Base-by-base conservation (phyloP, 2,113 vertebrate genomes). In the Takifugu flavidus region DNA sequence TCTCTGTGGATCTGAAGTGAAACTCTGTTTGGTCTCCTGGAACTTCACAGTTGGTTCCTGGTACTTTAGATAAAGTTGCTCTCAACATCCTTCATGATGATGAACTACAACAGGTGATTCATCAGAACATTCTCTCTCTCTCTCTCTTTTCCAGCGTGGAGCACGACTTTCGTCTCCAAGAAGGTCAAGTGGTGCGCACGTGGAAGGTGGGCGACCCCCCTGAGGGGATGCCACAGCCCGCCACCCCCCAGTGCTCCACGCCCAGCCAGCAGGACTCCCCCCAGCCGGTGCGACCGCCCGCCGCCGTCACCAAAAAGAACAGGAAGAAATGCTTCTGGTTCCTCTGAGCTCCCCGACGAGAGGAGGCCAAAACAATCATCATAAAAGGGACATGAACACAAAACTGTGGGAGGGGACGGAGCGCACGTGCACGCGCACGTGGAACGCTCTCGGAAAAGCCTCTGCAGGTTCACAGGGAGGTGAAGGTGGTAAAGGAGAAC, bases 261-360 rank as follows among this genome's bases (percentile, higher is more conserved):
- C 86, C 84, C 43, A 60, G 66, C 51, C 80, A 86, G 65, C 82
- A 90, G 49, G 89, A 89, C 64, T 87, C 87, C 34, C 88, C 89
- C 29, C 83, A 84, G 50, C 43, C 77, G 3, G 79, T 78, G 70
- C 69, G 72, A 25, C 80, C 83, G 10, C 74, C 85, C 27, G 77
- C 72, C 64, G 62, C 80, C 29, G 29, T 31, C 57, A 64, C 82
- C 75, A 91, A 90, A 83, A 91, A 91, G 77, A 86, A 85, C 80
- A 78, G 87, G 65, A 90, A 89, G 78, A 91, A 91, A 67, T 91
- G 90, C 74, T 91, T 91, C 80, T 91, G 90, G 90, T 91, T 91
- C 83, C 88, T 91, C 66, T 91, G 88, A 91, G 20, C 20, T 20
- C 20, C 20, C 20, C 20, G 20, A 20, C 20, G 20, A 65, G 67